Conservation (phyloP, 2,797 vertebrate species). For the Scarus forsteni region DNA sequence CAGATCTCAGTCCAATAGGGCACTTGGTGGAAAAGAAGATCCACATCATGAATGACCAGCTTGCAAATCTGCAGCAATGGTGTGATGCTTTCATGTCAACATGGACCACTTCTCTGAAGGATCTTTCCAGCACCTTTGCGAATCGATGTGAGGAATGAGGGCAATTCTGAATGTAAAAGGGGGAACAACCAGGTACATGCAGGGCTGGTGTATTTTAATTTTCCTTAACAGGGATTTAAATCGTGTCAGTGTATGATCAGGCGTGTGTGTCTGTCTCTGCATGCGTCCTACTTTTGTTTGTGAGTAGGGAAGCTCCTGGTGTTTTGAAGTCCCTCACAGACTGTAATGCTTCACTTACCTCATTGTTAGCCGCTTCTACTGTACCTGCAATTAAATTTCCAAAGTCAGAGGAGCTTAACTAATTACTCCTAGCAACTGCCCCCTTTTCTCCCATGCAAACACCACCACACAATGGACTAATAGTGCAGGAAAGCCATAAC, state of each 20-base stretch:
- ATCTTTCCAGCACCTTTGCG: too few relatives aligned
- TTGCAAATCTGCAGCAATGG: too few relatives aligned
- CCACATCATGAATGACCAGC: too few relatives aligned
- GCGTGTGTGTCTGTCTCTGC: constrained; percentile 11
- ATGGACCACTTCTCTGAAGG: too few relatives aligned
- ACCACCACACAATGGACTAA: constrained; percentile 61
- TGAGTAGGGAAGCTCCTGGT: constrained; percentile 48
- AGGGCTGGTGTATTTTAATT: too few relatives aligned
- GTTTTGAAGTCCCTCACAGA: constrained; percentile 61
- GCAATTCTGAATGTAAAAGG: too few relatives aligned
- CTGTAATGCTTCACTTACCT: constrained; percentile 74
- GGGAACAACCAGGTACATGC: too few relatives aligned
- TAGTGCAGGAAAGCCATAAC: constrained; percentile 64
- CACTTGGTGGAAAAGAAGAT: too few relatives aligned
- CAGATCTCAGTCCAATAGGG: too few relatives aligned
- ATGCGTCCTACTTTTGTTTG: constrained; percentile 40
- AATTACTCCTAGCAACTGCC: constrained; percentile 75
- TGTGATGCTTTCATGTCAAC: too few relatives aligned
- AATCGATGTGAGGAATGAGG: too few relatives aligned
- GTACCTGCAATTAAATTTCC: constrained; percentile 81
- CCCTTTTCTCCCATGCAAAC: constrained; percentile 68
- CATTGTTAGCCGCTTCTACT: constrained; percentile 71
- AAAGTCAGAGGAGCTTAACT: constrained; percentile 77
- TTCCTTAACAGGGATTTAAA: too few relatives aligned
- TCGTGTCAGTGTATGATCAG: constrained; percentile 10